Evolutionary conservation across 2,797 vertebrate genomes (phyloP), one percentile per base, ranked within the genome.

Genomic region (Lepus townsendii): DNA sequence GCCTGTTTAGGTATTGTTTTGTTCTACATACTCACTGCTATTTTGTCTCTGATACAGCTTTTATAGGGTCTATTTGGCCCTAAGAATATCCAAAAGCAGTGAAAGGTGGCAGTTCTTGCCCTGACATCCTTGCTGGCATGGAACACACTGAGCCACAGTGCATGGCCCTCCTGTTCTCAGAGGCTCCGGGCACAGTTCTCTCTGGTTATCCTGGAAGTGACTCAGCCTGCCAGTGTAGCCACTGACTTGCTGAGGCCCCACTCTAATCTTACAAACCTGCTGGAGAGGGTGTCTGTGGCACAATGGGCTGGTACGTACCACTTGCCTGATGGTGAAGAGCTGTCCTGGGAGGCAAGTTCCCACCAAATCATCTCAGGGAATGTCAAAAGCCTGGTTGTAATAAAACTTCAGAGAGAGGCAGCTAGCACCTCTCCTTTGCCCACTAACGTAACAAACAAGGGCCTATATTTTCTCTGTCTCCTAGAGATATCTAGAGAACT

Each of bases 21-120:
- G 20, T 71, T 86, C 47, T 66, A 17, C 72, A 66, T 90, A 17
- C 24, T 72, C 69, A 47, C 69, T 87, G 27, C 9, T 72, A 10
- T 93, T 91, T 83, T 52, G 5, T 26, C 10, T 27, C 5, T 75
- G 7, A 12, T 30, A 3, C 57, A 52, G 3, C 2, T 72, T 83
- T 82, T 57, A 47, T 66, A 62, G 30, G 50, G 17, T 96, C 12
- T 78, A 2, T 42, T 65, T 50, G 42, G 27, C 24, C 54, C 54
- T 91, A 57, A 83, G 24, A 94, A 32, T 16, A 27, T 83, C 63
- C 38, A 75, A 88, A 95, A 82, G 57, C 27, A 63, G 60, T 12
- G 26, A 57, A 93, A 73, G 5, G 6, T n/a, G 30, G 42, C 2
- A 78, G 2, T 71, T 77, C 26, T 57, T 83, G 20, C 26, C 26